Percentiles rank a stretch among this genome's conserved stretches.
These are phyloP conservation scores for Drosophila pandora DNA, from an alignment of 1,140 invertebrate species.

Conservation along the genomic window DNA sequence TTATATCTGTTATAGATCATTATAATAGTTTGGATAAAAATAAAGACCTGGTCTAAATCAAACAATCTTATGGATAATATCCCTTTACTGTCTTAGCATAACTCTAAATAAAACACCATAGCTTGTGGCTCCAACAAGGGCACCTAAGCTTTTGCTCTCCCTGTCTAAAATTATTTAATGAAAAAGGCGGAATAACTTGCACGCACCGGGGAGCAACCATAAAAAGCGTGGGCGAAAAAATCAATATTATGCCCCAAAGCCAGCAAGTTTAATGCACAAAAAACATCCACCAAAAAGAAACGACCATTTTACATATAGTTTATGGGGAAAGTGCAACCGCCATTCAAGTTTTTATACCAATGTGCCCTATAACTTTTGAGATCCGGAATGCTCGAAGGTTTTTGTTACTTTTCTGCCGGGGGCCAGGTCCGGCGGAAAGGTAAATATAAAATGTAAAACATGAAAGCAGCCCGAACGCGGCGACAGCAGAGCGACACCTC, in stretches of 20 bases:
- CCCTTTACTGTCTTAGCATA: too few species aligned
- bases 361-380: slow-evolving; percentile 1
- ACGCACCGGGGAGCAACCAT: background rate
- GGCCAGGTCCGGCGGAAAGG: slow-evolving; percentile 16
- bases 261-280: background rate
- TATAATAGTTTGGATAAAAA: too few species aligned
- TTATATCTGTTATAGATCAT: too few species aligned
- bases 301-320: background rate
- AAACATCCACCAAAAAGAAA: background rate
- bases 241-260: background rate
- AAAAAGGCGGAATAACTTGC: background rate
- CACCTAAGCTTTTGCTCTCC: too few species aligned
- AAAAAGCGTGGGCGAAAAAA: background rate
- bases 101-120: too few species aligned
- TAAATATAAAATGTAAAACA: slow-evolving; percentile 54
- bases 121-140: too few species aligned
- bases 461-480: slow-evolving; percentile 46
- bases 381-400: slow-evolving; percentile 7
- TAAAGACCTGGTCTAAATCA: too few species aligned
- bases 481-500: slow-evolving; percentile 36
- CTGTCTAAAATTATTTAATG: too few species aligned
- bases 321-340: background rate
- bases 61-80: too few species aligned
- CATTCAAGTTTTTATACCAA: background rate
- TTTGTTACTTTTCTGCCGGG: slow-evolving; percentile 30